Evolutionary conservation across 2,113 vertebrate genomes (phyloP).

Genomic region (Burhinus oedicnemus): DNA sequence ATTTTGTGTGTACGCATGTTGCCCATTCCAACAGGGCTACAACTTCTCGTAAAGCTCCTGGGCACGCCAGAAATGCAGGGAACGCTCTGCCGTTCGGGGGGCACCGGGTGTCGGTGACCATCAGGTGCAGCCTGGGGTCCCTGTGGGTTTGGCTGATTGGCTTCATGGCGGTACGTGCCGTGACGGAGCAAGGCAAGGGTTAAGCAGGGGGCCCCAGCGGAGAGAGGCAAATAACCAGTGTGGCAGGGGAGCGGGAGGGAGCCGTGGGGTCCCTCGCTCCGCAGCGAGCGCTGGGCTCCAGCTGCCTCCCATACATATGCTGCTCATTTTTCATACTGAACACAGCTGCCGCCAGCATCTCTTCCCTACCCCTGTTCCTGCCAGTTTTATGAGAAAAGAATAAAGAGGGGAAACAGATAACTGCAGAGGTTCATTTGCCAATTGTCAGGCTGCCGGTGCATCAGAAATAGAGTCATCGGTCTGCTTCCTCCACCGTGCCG

Average conservation of each 20-base stretch:
- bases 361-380: constrained; percentile 54
- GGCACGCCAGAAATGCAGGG: fast-evolving
- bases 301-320: constrained; percentile 40
- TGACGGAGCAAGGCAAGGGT: not conserved
- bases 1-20: not conserved
- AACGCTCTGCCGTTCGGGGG: fast-evolving
- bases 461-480: constrained; percentile 7
- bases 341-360: constrained; percentile 64
- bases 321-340: constrained; percentile 70
- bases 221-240: not conserved
- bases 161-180: fast-evolving
- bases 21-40: not conserved
- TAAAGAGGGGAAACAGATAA: constrained; percentile 54
- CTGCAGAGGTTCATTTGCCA: constrained; percentile 66
- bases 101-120: fast-evolving
- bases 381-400: constrained; percentile 62
- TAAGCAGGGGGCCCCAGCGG: not conserved
- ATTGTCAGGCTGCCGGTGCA: constrained; percentile 45
- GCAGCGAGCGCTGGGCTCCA: not conserved
- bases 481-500: not conserved
- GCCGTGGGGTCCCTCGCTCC: not conserved
- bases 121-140: not conserved
- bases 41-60: not conserved
- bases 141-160: fast-evolving
- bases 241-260: not conserved